Percentiles rank a stretch among this genome's conserved stretches.
phyloP scores from a whole-genome alignment of 2,888 invertebrate species.

The Tiliacea citrago region DNA sequence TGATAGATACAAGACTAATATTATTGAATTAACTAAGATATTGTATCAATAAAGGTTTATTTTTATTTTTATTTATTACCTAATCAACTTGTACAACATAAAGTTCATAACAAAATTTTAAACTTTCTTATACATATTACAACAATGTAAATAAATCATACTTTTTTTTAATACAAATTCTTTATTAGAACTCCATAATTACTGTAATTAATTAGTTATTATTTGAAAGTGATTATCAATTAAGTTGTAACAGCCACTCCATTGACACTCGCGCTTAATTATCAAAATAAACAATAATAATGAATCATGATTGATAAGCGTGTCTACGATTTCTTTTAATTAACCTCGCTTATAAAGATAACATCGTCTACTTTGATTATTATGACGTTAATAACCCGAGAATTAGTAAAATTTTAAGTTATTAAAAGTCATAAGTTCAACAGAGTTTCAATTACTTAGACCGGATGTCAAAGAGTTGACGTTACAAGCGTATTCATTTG shows the following conservation, averaged over 20 bases:
- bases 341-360: conserved; percentile 39
- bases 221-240: conserved; percentile 58
- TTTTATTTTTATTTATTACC: too few relatives aligned
- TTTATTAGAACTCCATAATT: conserved; percentile 49
- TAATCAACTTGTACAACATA: not conserved
- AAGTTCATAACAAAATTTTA: not conserved
- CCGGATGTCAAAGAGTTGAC: not conserved
- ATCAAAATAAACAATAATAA: conserved; percentile 56
- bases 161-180: conserved; percentile 9
- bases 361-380: conserved; percentile 30
- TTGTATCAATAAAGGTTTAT: too few relatives aligned
- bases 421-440: not conserved
- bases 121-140: conserved; percentile 3
- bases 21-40: too few relatives aligned
- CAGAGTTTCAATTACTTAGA: not conserved
- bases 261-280: conserved; percentile 40
- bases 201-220: conserved; percentile 41
- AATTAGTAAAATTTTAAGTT: not conserved
- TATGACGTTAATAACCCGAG: conserved; percentile 10
- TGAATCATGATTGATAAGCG: conserved; percentile 61
- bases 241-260: conserved; percentile 31
- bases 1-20: too few relatives aligned
- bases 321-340: conserved; percentile 36
- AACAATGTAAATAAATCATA: conserved; percentile 32
- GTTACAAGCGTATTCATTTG: too few relatives aligned